Conservation (phyloP, 2,888 invertebrate species). For the Drosophila koepferae region DNA sequence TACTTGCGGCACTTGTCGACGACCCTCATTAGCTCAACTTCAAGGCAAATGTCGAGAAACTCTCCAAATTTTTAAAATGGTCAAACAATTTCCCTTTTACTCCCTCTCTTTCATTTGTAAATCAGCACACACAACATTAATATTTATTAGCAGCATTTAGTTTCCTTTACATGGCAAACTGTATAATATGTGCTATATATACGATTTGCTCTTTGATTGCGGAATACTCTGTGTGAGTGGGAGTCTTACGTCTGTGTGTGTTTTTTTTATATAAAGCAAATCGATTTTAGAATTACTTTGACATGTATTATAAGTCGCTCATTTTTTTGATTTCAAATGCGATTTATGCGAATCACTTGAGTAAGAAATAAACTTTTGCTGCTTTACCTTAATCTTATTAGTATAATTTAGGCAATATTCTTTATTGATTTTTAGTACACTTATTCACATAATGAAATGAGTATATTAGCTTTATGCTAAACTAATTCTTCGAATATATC, state of each 20-base stretch:
- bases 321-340: neutral
- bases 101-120: slow-evolving; percentile 7
- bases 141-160: slow-evolving; percentile 57
- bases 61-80: slow-evolving; percentile 19
- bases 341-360: neutral
- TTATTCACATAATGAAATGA: neutral
- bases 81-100: slow-evolving; percentile 43
- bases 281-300: slow-evolving; percentile 3
- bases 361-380: slow-evolving; percentile 1
- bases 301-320: neutral
- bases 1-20: slow-evolving; percentile 10
- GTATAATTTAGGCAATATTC: neutral
- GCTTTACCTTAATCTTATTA: neutral
- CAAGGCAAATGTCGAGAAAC: slow-evolving; percentile 10
- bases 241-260: neutral
- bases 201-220: neutral
- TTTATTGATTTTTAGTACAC: neutral
- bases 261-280: neutral
- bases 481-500: no score
- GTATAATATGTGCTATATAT: neutral
- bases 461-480: neutral
- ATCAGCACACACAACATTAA: slow-evolving; percentile 53
- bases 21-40: slow-evolving; percentile 42
- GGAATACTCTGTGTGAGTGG: neutral
- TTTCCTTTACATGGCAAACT: slow-evolving; percentile 10